phyloP scores from a whole-genome alignment of 2,113 vertebrate genomes.

The Menura novaehollandiae region DNA sequence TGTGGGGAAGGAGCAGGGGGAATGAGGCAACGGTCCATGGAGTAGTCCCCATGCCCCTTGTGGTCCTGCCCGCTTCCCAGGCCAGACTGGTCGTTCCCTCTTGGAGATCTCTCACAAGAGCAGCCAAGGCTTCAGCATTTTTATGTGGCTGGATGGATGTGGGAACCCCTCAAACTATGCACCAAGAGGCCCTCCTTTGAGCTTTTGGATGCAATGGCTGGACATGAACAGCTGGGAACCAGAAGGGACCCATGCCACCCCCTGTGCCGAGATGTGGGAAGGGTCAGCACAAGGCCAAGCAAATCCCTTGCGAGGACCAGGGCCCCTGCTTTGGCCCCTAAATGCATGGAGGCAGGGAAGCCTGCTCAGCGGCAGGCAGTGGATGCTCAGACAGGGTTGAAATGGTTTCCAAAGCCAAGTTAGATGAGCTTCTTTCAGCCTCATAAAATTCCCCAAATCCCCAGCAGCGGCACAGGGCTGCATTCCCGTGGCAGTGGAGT shows the following conservation, averaged over 20 bases:
- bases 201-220: background rate
- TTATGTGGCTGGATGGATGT: constrained; percentile 12
- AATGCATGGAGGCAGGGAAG: background rate
- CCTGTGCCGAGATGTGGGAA: background rate
- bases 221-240: background rate
- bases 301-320: background rate
- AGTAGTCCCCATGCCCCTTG: background rate
- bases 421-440: fast-evolving
- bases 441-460: background rate
- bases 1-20: background rate
- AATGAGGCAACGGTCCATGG: background rate
- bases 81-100: background rate
- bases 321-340: fast-evolving
- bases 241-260: background rate
- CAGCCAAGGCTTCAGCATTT: constrained; percentile 10
- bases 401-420: background rate
- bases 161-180: constrained; percentile 37
- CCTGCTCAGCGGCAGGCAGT: fast-evolving
- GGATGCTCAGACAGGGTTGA: background rate
- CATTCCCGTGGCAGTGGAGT: fast-evolving
- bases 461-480: background rate
- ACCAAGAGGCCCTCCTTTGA: background rate
- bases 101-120: constrained; percentile 7
- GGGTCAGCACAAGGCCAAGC: background rate
- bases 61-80: background rate